Conservation (phyloP, 2,797 vertebrate genomes). For the Macroramphosus scolopax region DNA sequence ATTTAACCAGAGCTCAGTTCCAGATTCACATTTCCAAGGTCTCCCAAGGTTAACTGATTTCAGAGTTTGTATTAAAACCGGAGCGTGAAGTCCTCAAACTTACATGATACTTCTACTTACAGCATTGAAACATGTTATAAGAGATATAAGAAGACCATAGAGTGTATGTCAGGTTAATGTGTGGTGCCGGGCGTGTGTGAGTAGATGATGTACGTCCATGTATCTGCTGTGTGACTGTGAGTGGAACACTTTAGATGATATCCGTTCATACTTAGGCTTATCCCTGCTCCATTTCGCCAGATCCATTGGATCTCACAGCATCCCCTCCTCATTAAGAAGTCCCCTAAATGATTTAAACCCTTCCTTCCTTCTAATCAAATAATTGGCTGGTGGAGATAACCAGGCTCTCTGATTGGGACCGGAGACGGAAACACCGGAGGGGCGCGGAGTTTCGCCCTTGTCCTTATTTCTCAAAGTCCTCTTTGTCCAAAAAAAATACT, state of each 20-base stretch:
- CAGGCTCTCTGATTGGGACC: slow-evolving; percentile 56
- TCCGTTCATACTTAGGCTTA: slow-evolving; percentile 63
- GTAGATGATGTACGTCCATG: neutral
- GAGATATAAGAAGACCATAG: too few relatives aligned
- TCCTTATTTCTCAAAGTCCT: slow-evolving; percentile 59
- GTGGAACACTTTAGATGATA: slow-evolving; percentile 54
- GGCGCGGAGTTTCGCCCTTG: slow-evolving; percentile 60
- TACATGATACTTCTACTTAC: too few relatives aligned
- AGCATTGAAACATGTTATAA: too few relatives aligned
- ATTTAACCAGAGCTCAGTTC: too few relatives aligned
- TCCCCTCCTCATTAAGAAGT: slow-evolving; percentile 67
- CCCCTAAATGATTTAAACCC: slow-evolving; percentile 70
- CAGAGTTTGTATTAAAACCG: too few relatives aligned
- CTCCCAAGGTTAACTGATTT: too few relatives aligned
- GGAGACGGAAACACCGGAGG: slow-evolving; percentile 53
- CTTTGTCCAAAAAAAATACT: slow-evolving; percentile 47
- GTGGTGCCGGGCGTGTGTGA: neutral
- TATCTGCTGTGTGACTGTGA: slow-evolving; percentile 7
- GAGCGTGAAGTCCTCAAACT: too few relatives aligned
- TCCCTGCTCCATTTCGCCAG: slow-evolving; percentile 55
- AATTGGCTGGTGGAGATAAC: slow-evolving; percentile 77
- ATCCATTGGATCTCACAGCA: slow-evolving; percentile 58
- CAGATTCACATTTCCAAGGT: too few relatives aligned
- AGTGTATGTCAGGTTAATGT: too few relatives aligned
- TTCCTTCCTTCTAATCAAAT: slow-evolving; percentile 77